Conservation (phyloP, 2,888 invertebrate genomes). For the Drosophila merina region DNA sequence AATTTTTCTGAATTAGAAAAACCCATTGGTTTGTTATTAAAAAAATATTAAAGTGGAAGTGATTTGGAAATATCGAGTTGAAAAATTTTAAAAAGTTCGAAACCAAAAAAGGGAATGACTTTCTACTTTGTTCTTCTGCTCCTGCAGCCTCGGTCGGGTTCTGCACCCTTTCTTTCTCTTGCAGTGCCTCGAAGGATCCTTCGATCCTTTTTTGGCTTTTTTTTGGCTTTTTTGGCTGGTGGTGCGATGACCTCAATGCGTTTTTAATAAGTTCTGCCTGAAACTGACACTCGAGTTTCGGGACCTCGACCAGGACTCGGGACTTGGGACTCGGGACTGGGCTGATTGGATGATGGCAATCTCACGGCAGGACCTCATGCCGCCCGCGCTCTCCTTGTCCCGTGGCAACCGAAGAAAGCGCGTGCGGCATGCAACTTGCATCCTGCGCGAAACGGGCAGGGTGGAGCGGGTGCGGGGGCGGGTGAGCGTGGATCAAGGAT, state of each 20-base stretch:
- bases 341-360: conserved; percentile 69
- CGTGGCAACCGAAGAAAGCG: conserved; percentile 39
- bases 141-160: neutral
- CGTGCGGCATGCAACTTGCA: conserved; percentile 62
- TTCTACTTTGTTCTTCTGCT: conserved; percentile 2
- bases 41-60: no score
- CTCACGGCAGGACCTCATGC: conserved; percentile 49
- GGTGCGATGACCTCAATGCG: conserved; percentile 56
- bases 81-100: no score
- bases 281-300: conserved; percentile 16
- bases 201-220: conserved; percentile 1
- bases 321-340: conserved; percentile 12
- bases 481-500: neutral
- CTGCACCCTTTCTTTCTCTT: neutral
- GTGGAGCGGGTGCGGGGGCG: neutral
- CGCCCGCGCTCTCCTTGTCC: conserved; percentile 5
- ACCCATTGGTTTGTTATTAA: no score
- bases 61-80: no score
- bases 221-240: conserved; percentile 10
- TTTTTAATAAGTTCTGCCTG: conserved; percentile 65
- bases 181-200: conserved; percentile 1
- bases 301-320: neutral
- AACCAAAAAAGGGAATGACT: neutral
- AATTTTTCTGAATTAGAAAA: no score
- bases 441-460: conserved; percentile 10